Conservation (phyloP, 2,888 invertebrate species). For the Nomada fucata region DNA sequence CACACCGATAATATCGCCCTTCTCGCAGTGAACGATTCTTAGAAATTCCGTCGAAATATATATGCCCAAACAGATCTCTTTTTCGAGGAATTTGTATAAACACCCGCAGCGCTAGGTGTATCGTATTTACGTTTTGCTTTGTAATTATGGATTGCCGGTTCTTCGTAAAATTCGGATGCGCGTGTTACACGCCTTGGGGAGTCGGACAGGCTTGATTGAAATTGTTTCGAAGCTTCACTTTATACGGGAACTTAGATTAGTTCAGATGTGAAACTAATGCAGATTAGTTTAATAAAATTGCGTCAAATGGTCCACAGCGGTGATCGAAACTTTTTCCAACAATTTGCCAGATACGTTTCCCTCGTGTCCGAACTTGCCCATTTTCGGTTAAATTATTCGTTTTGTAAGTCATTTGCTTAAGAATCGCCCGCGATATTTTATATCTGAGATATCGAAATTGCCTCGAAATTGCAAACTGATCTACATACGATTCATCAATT, state of each 20-base stretch:
- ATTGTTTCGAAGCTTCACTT: constrained; percentile 26
- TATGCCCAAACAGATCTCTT: too few relatives aligned
- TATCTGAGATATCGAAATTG: too few relatives aligned
- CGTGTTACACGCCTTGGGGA: background rate
- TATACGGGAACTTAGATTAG: background rate
- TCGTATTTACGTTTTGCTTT: constrained; percentile 18
- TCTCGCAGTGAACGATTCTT: too few relatives aligned
- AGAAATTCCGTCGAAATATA: too few relatives aligned
- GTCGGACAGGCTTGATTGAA: background rate
- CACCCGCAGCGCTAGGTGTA: background rate
- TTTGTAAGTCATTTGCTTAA: too few relatives aligned
- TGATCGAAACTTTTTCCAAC: background rate
- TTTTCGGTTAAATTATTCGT: too few relatives aligned
- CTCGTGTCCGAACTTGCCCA: too few relatives aligned
- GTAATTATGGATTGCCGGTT: background rate
- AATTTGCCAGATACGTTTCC: too few relatives aligned
- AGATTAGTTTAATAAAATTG: background rate
- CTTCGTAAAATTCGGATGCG: background rate
- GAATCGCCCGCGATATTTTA: too few relatives aligned
- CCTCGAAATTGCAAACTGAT: background rate
- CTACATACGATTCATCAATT: background rate
- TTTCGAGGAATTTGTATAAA: background rate
- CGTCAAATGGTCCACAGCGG: background rate
- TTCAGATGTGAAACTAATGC: background rate
- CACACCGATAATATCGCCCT: too few relatives aligned